Base-by-base conservation (phyloP, 2,113 vertebrate genomes). In the Solea senegalensis region DNA sequence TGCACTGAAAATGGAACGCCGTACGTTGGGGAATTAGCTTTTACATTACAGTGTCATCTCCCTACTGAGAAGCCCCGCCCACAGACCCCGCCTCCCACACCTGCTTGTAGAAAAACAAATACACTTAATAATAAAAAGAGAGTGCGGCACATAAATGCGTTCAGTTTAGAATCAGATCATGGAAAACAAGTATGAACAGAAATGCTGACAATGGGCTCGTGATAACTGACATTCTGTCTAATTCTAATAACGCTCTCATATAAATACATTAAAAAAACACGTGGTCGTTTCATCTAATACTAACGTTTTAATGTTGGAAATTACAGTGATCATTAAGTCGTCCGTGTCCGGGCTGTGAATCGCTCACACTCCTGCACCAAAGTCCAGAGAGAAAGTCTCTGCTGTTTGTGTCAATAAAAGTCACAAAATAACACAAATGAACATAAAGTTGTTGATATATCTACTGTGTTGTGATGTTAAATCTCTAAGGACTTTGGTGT, bases 1-100 rank as follows among this genome's bases (percentile, higher is more conserved):
- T 93, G 94, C 92, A 93, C 91, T 57, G 88, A 85, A 41, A 41
- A 39, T 28, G 13, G 12, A 57, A 40, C 86, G 81, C 77, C 69
- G 26, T 56, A 56, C 65, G 76, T 77, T 51, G 0, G 85, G 48
- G 62, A 76, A 71, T 66, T 80, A 85, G 81, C 81, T 83, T 86
- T 10, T 62, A 73, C 61, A 77, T 85, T 43, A 63, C 78, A 76
- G 78, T 81, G 78, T 81, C 51, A 76, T 14, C 15, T 85, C 79
- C 76, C 58, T 72, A 64, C 65, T 65, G 69, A 77, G 73, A 81
- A 66, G 69, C 53, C 75, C 73, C 39, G 7, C 68, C 73, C 44
- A 58, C 26, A 14, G 46, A 39, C 40, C 55, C 10, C 41, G 71
- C 75, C 44, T 0, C 69, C 78, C 70, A 87, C 57, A 84, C 50